Conservation (phyloP, 1,140 invertebrate species). For the Odontomachus brunneus region DNA sequence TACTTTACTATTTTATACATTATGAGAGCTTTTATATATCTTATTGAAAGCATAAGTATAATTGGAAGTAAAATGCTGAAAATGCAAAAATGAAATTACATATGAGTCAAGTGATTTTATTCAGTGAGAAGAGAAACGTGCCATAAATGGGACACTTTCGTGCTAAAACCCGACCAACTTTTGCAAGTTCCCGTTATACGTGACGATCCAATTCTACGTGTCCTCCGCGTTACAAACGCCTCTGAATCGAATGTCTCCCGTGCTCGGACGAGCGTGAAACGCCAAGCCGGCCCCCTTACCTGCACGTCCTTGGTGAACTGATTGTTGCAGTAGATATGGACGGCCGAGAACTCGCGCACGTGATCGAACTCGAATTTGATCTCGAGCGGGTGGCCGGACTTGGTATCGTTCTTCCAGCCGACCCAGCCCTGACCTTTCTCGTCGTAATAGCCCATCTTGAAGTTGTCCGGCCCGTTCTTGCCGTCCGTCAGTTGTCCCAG, state of each 20-base stretch:
- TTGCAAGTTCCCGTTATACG: no score
- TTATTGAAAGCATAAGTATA: no score
- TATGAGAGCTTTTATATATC: no score
- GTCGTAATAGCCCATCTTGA: slow-evolving; percentile 89
- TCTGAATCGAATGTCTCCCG: not conserved
- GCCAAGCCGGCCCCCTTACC: slow-evolving; percentile 83
- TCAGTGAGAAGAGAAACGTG: no score
- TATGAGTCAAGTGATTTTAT: no score
- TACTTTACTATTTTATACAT: no score
- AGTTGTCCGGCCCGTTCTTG: slow-evolving; percentile 90
- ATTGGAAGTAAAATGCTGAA: no score
- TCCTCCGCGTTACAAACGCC: no score
- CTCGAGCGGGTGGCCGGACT: slow-evolving; percentile 88
- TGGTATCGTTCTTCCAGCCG: slow-evolving; percentile 95
- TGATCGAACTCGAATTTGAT: slow-evolving; percentile 95
- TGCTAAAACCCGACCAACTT: no score
- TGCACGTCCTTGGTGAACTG: slow-evolving; percentile 93
- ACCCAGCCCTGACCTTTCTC: slow-evolving; percentile 93
- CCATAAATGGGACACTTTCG: no score
- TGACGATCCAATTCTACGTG: not conserved
- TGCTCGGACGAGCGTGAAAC: not conserved
- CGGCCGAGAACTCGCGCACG: slow-evolving; percentile 93
- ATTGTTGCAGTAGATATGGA: slow-evolving; percentile 94
- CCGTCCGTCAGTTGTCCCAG: slow-evolving; percentile 95
- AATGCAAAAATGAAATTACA: no score